Evolutionary conservation across 2,797 vertebrate genomes (phyloP), one percentile per base, ranked within the genome.

Genomic region (Siniperca undulata): DNA sequence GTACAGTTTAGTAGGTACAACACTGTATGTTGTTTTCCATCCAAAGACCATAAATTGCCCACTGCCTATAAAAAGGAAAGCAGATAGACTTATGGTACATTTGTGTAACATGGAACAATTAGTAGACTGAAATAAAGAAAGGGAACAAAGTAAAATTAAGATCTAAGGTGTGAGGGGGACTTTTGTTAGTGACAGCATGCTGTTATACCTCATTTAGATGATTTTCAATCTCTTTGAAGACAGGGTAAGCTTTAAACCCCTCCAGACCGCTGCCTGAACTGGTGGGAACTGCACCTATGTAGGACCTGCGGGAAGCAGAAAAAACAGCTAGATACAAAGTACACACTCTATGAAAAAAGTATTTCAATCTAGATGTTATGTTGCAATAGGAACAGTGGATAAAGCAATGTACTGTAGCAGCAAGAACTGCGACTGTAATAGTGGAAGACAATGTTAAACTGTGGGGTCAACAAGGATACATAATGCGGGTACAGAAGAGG

Each of bases 191-290:
- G n/a, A 59, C 1, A 13, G 3, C 2, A 5, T 74, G 75, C 13
- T 13, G 20, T 46, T 60, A 2, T 95, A 99, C 98, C 97, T 98
- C 91, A 83, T 96, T 81, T 16, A 99, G 95, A 73, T 85, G 97
- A 92, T 97, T 98, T 90, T 97, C 97, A 6, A 99, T 97, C 91
- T 99, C 98, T 87, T 97, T 97, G 91, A 99, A 99, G 84, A 99
- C 92, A 1, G 95, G 50, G 34, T 96, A 87, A 27, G 96, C 91
- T 93, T 99, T 99, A 88, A 99, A 99, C 27, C 91, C 96, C 78
- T 98, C 96, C 56, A 95, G 89, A 20, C 65, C 27, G 3, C 56
- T 78, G 53, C 84, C 80, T 36, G 97, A 95, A 2, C 95, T 95
- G 84, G 96, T 96, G 77, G 94, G 94, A 65, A 93, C 89, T 34